A percentile compares a stretch with the other conserved stretches of the same genome.
Evolutionary conservation across 2,113 vertebrate genomes (phyloP).

Genomic region (Menura novaehollandiae): DNA sequence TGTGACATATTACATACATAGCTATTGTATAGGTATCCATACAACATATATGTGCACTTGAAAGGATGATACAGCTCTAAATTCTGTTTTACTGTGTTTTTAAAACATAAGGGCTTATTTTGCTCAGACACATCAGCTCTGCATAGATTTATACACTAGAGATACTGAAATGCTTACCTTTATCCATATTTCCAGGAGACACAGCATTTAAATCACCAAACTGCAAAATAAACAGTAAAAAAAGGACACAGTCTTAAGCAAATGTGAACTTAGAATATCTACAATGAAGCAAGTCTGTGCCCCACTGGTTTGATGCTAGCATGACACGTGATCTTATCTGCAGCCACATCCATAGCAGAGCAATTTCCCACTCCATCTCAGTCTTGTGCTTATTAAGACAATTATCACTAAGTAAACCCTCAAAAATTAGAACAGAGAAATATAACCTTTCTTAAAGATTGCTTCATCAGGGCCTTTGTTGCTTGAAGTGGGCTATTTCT

Average conservation of each 20-base stretch:
- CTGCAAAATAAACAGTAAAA: conserved; percentile 69
- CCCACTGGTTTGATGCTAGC: neutral
- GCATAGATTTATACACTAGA: neutral
- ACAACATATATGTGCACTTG: neutral
- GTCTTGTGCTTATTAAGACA: conserved; percentile 5
- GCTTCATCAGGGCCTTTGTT: neutral
- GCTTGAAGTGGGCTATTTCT: neutral
- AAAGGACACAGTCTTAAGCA: conserved; percentile 9
- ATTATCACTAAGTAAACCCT: conserved; percentile 1
- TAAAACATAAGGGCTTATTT: neutral
- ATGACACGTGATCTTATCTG: neutral
- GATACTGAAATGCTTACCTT: conserved; percentile 70
- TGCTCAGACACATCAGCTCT: neutral
- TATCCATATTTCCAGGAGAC: conserved; percentile 83
- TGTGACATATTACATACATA: neutral
- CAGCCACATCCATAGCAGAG: neutral
- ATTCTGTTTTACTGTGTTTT: neutral
- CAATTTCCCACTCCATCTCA: neutral
- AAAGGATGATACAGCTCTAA: neutral
- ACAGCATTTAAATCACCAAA: conserved; percentile 82
- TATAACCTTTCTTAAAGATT: neutral
- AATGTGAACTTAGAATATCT: neutral
- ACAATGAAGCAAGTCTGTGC: neutral
- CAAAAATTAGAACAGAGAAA: neutral
- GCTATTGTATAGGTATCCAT: neutral